phyloP scores from a whole-genome alignment of 1,140 invertebrate genomes.

The Theocolax elegans region DNA sequence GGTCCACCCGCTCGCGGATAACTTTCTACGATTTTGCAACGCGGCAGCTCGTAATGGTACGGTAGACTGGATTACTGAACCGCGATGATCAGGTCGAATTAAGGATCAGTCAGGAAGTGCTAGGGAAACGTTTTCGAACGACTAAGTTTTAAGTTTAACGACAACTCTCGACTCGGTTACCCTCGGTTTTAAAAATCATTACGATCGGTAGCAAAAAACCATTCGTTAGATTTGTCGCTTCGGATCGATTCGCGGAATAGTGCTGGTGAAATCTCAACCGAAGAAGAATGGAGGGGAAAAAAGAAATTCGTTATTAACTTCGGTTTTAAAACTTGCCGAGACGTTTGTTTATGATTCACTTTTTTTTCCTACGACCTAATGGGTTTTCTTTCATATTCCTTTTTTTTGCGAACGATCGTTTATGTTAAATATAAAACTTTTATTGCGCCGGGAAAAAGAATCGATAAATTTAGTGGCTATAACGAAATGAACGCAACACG shows the following conservation, averaged over 20 bases:
- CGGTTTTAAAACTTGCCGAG: neutral
- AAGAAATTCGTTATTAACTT: slow-evolving; percentile 18
- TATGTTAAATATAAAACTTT: neutral
- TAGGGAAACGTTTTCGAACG: no score
- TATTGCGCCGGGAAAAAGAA: neutral
- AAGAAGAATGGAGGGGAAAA: no score
- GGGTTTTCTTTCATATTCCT: no score
- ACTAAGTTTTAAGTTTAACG: no score
- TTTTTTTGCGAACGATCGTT: no score
- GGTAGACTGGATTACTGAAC: slow-evolving; percentile 19
- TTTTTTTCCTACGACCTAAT: no score
- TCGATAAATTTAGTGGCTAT: neutral
- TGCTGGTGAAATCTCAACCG: neutral
- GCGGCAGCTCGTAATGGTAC: slow-evolving; percentile 32
- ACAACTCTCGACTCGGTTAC: no score
- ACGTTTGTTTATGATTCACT: neutral
- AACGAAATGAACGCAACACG: no score
- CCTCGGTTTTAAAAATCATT: no score
- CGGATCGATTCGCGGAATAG: slow-evolving; percentile 14
- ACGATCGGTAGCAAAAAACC: slow-evolving; percentile 7
- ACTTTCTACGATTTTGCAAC: slow-evolving; percentile 34
- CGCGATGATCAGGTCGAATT: neutral
- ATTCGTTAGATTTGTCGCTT: neutral
- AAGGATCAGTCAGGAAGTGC: no score
- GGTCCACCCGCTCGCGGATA: no score